These are phyloP conservation scores for Aleiodes sp. DNA, from an alignment of 1,140 invertebrate genomes.

Conservation along the genomic window DNA sequence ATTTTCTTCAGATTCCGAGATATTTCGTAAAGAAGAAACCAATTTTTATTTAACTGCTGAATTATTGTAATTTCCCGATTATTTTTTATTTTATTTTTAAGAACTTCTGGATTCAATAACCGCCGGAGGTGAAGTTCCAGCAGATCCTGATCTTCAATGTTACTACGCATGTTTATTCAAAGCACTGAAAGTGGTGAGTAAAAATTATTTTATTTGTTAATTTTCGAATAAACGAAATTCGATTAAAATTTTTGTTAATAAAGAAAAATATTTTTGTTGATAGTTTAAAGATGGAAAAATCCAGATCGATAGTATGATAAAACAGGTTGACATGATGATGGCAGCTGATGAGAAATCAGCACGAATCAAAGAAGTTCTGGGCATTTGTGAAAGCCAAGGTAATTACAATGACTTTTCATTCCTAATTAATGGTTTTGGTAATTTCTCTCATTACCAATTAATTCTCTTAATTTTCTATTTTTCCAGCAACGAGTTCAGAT, in stretches of 20 bases:
- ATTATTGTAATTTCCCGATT: no score
- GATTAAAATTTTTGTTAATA: no score
- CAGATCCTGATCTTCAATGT: slow-evolving; percentile 36
- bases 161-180: slow-evolving; percentile 43
- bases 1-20: no score
- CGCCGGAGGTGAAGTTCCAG: slow-evolving; percentile 38
- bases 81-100: slow-evolving; percentile 13
- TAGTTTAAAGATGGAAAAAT: slow-evolving; percentile 36
- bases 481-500: slow-evolving; percentile 36
- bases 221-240: no score
- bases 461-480: background rate
- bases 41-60: no score
- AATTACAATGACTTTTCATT: background rate
- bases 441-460: background rate
- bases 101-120: slow-evolving; percentile 11
- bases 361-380: background rate
- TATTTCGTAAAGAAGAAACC: no score
- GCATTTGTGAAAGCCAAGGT: slow-evolving; percentile 26
- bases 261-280: no score
- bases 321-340: slow-evolving; percentile 40
- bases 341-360: slow-evolving; percentile 4
- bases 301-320: slow-evolving; percentile 24
- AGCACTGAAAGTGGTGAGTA: slow-evolving; percentile 41
- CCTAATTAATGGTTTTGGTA: no score
- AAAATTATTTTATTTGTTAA: no score